A percentile compares a stretch with the other conserved stretches of the same genome.
phyloP scores from a whole-genome alignment of 2,113 vertebrate species.

The Pogona vitticeps region DNA sequence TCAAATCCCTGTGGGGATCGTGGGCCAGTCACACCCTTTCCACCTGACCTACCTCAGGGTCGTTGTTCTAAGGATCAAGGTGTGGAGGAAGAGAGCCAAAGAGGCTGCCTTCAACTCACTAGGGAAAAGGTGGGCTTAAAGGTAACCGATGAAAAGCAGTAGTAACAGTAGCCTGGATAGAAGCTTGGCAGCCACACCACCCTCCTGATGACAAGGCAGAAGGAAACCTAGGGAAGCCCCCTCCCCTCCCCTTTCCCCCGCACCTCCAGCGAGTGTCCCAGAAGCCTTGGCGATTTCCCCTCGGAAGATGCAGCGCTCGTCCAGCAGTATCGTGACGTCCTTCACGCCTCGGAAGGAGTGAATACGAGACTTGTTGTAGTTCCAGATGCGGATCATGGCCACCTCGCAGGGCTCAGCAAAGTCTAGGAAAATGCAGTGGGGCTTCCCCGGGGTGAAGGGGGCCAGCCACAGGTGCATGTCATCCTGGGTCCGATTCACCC shows the following conservation, averaged over 20 bases:
- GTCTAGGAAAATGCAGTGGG: constrained; percentile 85
- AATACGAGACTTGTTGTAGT: constrained; percentile 98
- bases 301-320: constrained; percentile 87
- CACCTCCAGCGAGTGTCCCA: constrained; percentile 92
- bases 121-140: too few relatives aligned
- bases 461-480: constrained; percentile 98
- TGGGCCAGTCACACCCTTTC: too few relatives aligned
- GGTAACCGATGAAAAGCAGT: too few relatives aligned
- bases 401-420: constrained; percentile 84
- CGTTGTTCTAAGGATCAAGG: too few relatives aligned
- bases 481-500: constrained; percentile 93
- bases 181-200: too few relatives aligned
- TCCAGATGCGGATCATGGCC: constrained; percentile 97
- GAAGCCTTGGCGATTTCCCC: constrained; percentile 98
- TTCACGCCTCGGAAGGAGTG: constrained; percentile 93
- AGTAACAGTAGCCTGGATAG: too few relatives aligned
- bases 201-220: too few relatives aligned
- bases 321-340: constrained; percentile 88
- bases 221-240: too few relatives aligned
- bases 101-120: too few relatives aligned
- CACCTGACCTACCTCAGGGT: too few relatives aligned
- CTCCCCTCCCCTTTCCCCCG: background rate
- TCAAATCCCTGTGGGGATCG: too few relatives aligned
- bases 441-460: constrained; percentile 87
- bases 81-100: too few relatives aligned